Conservation (phyloP, 2,797 vertebrate genomes). For the Tokudaia muenninki region DNA sequence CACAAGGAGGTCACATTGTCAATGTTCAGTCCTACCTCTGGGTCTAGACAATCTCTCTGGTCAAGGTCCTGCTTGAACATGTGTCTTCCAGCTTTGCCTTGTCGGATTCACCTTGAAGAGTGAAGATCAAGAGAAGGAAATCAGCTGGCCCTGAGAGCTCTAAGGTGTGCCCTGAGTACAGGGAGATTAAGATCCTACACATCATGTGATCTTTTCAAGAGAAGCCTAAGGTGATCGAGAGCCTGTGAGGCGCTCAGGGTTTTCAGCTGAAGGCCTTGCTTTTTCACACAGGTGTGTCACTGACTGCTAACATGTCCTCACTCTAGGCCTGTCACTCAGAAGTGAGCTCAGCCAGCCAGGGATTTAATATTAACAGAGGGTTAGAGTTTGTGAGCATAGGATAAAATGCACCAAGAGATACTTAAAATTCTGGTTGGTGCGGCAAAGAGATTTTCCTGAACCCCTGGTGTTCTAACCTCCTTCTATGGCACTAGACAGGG, state of each 20-base stretch:
- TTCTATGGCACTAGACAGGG: constrained; percentile 57
- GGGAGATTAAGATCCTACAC: not conserved
- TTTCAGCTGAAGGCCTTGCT: not conserved
- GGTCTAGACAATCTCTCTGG: not conserved
- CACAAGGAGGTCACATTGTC: not conserved
- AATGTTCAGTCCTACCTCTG: not conserved
- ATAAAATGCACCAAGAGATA: constrained; percentile 59
- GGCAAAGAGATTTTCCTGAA: constrained; percentile 65
- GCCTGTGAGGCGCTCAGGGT: not conserved
- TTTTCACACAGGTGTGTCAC: not conserved
- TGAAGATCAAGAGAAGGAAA: not conserved
- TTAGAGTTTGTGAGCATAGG: not conserved
- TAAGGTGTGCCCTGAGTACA: not conserved
- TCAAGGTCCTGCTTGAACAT: not conserved
- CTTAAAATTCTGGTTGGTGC: constrained; percentile 57
- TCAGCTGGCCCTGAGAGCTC: not conserved
- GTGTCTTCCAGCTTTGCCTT: too few relatives aligned
- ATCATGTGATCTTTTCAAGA: not conserved
- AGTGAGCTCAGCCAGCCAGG: not conserved
- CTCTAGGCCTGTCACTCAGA: accelerated
- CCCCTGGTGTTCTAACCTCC: not conserved
- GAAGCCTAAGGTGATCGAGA: not conserved
- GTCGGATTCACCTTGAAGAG: not conserved
- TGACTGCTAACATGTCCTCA: not conserved
- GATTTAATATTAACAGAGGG: not conserved